phyloP scores from a whole-genome alignment of 2,113 vertebrate genomes.

The Heptranchias perlo region DNA sequence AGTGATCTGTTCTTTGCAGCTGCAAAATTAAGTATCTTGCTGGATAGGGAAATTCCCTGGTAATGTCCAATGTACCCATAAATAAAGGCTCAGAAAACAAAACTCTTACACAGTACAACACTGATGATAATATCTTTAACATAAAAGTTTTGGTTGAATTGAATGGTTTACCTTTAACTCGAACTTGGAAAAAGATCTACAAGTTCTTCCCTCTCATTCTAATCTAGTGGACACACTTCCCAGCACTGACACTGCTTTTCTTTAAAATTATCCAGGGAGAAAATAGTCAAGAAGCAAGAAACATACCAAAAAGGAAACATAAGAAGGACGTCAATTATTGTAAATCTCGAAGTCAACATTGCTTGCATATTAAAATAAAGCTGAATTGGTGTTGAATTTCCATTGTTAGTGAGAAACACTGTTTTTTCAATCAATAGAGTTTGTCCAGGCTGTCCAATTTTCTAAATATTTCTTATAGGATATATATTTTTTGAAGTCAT shows the following conservation, averaged over 20 bases:
- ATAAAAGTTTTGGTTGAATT: not conserved
- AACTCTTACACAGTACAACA: not conserved
- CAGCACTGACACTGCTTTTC: not conserved
- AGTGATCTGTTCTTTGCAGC: not conserved
- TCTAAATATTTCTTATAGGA: not conserved
- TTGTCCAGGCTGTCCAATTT: not conserved
- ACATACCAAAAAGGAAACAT: not conserved
- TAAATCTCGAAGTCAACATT: not conserved
- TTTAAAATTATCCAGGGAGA: not conserved
- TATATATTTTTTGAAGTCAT: not conserved
- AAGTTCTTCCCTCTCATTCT: not conserved
- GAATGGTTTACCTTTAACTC: not conserved
- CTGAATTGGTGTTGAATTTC: not conserved
- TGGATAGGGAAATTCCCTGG: not conserved
- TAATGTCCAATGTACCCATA: not conserved
- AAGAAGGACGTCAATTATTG: not conserved
- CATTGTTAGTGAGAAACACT: not conserved
- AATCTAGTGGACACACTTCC: not conserved
- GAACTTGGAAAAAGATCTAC: not conserved
- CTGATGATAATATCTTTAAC: not conserved
- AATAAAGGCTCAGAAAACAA: not conserved
- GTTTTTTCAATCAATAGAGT: no score
- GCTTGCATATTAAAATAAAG: not conserved
- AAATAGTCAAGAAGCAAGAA: not conserved
- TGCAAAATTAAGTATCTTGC: not conserved